phyloP scores from a whole-genome alignment of 2,888 invertebrate genomes.

The Polyploca ridens region DNA sequence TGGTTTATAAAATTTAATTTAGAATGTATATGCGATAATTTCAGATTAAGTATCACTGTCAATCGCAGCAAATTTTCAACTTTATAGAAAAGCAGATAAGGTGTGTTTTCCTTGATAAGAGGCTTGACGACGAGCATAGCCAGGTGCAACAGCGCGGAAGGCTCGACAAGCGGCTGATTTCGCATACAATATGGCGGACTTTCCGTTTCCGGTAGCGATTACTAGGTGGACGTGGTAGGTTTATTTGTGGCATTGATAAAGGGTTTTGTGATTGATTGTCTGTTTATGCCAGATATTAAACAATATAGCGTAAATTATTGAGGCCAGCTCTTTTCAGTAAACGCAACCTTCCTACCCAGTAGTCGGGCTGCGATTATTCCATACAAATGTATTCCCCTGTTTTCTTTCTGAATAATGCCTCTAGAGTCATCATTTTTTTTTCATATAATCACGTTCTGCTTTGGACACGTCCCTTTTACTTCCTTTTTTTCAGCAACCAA shows the following conservation, averaged over 20 bases:
- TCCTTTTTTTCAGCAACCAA: too few relatives aligned
- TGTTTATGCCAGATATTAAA: background rate
- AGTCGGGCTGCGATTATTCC: too few relatives aligned
- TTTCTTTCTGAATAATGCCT: too few relatives aligned
- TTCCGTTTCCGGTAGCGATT: slow-evolving; percentile 79
- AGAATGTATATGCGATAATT: slow-evolving; percentile 24
- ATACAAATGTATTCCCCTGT: too few relatives aligned
- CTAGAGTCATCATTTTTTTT: too few relatives aligned
- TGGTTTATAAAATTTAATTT: slow-evolving; percentile 31
- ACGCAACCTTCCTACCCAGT: too few relatives aligned
- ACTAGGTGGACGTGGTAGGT: slow-evolving; percentile 58
- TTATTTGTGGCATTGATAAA: slow-evolving; percentile 44
- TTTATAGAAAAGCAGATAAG: slow-evolving; percentile 24
- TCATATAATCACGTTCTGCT: too few relatives aligned
- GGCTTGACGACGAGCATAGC: slow-evolving; percentile 49
- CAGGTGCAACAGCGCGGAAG: slow-evolving; percentile 78
- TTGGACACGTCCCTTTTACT: too few relatives aligned
- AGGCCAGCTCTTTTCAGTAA: background rate
- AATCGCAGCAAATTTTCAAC: slow-evolving; percentile 23
- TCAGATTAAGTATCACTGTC: slow-evolving; percentile 21
- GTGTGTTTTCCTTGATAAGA: slow-evolving; percentile 27
- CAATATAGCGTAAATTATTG: background rate
- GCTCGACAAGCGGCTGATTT: slow-evolving; percentile 76
- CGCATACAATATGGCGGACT: slow-evolving; percentile 78
- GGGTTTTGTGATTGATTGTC: background rate